Evolutionary conservation across 2,797 vertebrate species (phyloP), one percentile per base, ranked within the genome.

Genomic region (Gadopsis marmoratus): DNA sequence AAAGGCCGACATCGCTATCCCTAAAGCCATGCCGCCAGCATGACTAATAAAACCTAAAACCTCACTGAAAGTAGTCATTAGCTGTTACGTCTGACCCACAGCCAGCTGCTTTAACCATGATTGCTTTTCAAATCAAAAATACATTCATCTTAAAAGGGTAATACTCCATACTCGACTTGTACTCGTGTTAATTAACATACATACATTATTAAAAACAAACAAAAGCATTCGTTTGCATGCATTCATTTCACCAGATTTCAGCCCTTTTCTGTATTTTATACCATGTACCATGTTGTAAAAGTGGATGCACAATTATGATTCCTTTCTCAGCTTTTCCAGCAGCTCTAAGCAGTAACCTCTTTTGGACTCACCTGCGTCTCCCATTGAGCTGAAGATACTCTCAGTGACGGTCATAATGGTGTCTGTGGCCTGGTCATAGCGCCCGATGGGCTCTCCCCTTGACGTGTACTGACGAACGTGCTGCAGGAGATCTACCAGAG

Each of bases 341-440:
- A 21, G 14, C 37, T 29, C 11, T 0, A 8, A 51, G 12, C n/a
- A 26, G 2, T 1, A 19, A 16, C 17, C 17, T 31, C 16, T 33
- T 72, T 41, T 7, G 8, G 23, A 78, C 96, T 96, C 79, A 99
- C 98, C 98, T 55, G 98, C 98, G 5, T 99, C 98, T 3, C 98
- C 98, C 98, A 99, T 99, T 6, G 98, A 99, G 79, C 96, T 97
- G 94, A 99, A 99, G 95, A 99, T 99, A 84, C 95, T 99, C 92
- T 99, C 98, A 0, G 98, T 99, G 90, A 99, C 98, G 0, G 97
- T 99, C 97, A 99, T 99, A 91, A 99, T 99, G 78, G 98, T 99
- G 92, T 99, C 98, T 0, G 98, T 99, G 77, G 98, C 98, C 94
- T 99, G 98, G 95, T 99, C 98, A 2, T 99, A 99, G 92, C 98